A percentile compares a stretch with the other conserved stretches of the same genome.
These are phyloP conservation scores for Drosophila cracens DNA, from an alignment of 2,888 invertebrate genomes.

Conservation along the genomic window DNA sequence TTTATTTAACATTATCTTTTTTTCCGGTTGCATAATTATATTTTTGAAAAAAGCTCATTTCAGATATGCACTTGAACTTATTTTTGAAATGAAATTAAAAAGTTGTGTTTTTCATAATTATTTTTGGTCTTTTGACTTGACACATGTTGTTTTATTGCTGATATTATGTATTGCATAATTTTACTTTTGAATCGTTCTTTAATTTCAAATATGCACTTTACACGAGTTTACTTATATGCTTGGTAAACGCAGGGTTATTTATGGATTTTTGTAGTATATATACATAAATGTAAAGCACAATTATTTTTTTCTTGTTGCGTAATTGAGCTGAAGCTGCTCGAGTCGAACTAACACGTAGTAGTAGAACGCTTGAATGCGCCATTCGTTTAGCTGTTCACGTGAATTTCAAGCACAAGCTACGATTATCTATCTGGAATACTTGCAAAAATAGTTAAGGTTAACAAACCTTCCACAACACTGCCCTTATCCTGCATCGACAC, in stretches of 20 bases:
- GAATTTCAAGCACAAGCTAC: neutral
- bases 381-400: conserved; percentile 22
- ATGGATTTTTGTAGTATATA: neutral
- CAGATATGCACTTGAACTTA: neutral
- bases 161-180: neutral
- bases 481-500: conserved; percentile 8
- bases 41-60: neutral
- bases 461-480: conserved; percentile 64
- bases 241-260: neutral
- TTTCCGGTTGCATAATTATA: neutral
- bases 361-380: conserved; percentile 28
- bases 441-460: neutral
- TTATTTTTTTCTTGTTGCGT: conserved; percentile 29
- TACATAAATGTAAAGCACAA: neutral
- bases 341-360: conserved; percentile 51
- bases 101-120: neutral
- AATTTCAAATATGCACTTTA: neutral
- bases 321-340: conserved; percentile 27
- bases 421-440: neutral
- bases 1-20: neutral
- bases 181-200: neutral
- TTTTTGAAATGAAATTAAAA: neutral
- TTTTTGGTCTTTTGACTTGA: neutral
- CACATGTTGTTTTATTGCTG: neutral
- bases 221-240: neutral